Base-by-base conservation (phyloP, 2,113 vertebrate genomes). In the Caracal caracal region DNA sequence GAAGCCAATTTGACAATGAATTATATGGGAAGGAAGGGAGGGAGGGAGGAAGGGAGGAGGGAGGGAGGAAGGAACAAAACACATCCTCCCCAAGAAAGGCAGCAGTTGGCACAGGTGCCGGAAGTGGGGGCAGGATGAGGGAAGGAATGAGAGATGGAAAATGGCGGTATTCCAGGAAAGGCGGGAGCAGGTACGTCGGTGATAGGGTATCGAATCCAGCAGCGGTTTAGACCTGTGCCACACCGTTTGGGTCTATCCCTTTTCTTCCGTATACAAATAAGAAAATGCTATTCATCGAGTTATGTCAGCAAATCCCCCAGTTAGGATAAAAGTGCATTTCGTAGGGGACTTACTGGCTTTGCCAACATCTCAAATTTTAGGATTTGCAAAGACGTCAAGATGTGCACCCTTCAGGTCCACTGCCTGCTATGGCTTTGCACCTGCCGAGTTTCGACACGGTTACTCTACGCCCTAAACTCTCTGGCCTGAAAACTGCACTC, bases 161-260 rank as follows among this genome's bases (percentile, higher is more conserved):
- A 4, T 1, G 3, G 8, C 0, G 3, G 0, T 0, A 0, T 4
- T 3, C 33, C 0, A 5, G 4, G 56, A 15, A 12, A 12, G 30
- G 6, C 33, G 4, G 37, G 4, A 26, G 47, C 1, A 4, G 76
- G 0, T 5, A 9, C 4, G 0, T 6, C 0, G 19, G 1, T 11
- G 66, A 11, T 6, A 24, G 40, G 37, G 0, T 2, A 1, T 9
- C 10, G 4, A 35, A 7, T 0, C 3, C 6, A 7, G 63, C 51
- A 1, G 53, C 1, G 28, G 26, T 22, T 76, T 0, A 4, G 20
- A 5, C 16, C 68, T 10, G 17, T 7, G 53, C 53, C 17, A 3
- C 0, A 3, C 5, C 35, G n/a, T 19, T 10, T 15, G 43, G 47
- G 16, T 63, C 16, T 30, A 0, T 13, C 2, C 10, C 24, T 22